These are phyloP conservation scores for Cynoglossus semilaevis DNA, from an alignment of 2,113 vertebrate genomes.

Conservation along the genomic window DNA sequence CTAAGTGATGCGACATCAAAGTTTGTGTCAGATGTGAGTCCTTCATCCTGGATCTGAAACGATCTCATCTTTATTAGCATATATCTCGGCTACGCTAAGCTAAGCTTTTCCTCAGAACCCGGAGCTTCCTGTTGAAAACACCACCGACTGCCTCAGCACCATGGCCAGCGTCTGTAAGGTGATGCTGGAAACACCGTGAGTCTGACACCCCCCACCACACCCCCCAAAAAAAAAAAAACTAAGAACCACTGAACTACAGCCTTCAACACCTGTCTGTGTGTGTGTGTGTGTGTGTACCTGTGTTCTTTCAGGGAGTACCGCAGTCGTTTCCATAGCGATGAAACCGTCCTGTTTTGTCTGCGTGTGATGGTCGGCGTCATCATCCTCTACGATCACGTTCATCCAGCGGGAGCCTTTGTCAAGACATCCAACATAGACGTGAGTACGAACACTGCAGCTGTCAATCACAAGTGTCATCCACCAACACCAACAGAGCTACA, in stretches of 20 bases:
- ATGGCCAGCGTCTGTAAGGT: conserved; percentile 69
- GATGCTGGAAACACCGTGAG: conserved; percentile 70
- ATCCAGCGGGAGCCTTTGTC: conserved; percentile 62
- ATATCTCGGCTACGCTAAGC: neutral
- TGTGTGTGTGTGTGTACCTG: conserved; percentile 18
- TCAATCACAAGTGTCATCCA: neutral
- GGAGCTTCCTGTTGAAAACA: conserved; percentile 58
- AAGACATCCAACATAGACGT: conserved; percentile 67
- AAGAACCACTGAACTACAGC: no score
- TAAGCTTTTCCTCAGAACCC: conserved; percentile 32
- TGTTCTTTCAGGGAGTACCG: conserved; percentile 56
- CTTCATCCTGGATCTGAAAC: neutral
- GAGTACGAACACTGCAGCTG: neutral
- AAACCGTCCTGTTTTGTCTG: conserved; percentile 64
- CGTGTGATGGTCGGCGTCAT: conserved; percentile 69
- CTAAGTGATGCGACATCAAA: conserved; percentile 62
- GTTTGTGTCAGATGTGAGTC: conserved; percentile 65
- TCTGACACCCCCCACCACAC: neutral
- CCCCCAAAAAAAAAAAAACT: no score
- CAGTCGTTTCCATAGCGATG: conserved; percentile 61
- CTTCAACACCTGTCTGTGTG: neutral
- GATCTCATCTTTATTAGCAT: no score
- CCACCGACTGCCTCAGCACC: conserved; percentile 63
- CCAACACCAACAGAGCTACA: neutral
- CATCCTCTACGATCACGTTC: conserved; percentile 69